Evolutionary conservation across 2,888 invertebrate species (phyloP).

Genomic region (Nycteola revayana): DNA sequence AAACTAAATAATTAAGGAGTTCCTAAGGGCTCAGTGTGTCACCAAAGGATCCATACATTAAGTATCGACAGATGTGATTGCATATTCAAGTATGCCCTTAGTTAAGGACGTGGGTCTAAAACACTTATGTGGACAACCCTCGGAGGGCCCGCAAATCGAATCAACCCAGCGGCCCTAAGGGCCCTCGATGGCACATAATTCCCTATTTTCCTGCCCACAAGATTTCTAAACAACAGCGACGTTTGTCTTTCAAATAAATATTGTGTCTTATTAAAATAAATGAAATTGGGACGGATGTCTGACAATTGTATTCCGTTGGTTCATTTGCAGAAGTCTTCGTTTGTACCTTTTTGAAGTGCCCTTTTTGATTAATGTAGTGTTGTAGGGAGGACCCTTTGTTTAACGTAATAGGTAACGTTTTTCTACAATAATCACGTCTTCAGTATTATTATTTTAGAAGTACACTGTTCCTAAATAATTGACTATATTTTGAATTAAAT

Average conservation of each 20-base stretch:
- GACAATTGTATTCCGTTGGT: constrained; percentile 3
- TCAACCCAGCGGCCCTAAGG: constrained; percentile 32
- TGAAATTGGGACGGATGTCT: constrained; percentile 4
- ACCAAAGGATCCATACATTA: constrained; percentile 20
- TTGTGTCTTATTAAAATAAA: constrained; percentile 10
- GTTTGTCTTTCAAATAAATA: constrained; percentile 23
- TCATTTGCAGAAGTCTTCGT: constrained; percentile 6
- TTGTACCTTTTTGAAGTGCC: constrained; percentile 1
- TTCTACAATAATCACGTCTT: not conserved
- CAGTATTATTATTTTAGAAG: not conserved
- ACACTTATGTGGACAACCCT: constrained; percentile 43
- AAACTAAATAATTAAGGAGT: constrained; percentile 20
- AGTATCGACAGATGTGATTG: constrained; percentile 40
- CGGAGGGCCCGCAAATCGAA: constrained; percentile 41
- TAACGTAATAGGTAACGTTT: not conserved
- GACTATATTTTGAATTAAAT: too few species aligned
- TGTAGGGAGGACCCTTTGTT: not conserved
- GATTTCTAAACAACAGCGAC: constrained; percentile 21
- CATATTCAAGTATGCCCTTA: constrained; percentile 43
- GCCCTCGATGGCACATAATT: constrained; percentile 37
- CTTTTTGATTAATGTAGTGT: not conserved
- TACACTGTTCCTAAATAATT: too few species aligned
- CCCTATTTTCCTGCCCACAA: constrained; percentile 35
- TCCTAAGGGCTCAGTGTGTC: constrained; percentile 7
- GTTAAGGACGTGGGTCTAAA: constrained; percentile 37